Evolutionary conservation across 2,113 vertebrate species (phyloP), one percentile per base, ranked within the genome.

Genomic region (Odontophorus gujanensis): DNA sequence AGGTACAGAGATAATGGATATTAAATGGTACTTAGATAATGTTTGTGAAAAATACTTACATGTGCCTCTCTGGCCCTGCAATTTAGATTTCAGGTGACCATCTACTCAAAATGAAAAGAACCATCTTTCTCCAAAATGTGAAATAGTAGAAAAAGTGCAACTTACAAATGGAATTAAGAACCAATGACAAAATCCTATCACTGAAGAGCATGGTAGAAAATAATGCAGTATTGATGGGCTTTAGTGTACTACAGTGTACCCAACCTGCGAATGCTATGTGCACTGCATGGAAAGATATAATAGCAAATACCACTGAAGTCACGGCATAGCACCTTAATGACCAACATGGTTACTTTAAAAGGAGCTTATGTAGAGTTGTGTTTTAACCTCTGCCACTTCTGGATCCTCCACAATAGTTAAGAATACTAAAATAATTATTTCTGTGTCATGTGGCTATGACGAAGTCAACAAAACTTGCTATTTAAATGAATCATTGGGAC

Each of bases 391-490:
- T 82, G 68, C 62, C 59, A n/a, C 62, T 45, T 91, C 71, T 63
- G 71, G 68, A 78, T 85, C 47, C 65, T 43, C 63, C 28, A 81
- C 74, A 89, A 62, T 87, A 2, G 0, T 84, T 93, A 89, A 73
- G 50, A n/a, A 63, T 12, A 72, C 47, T 55, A 84, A 86, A 80
- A 92, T 65, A 89, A 91, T 85, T 68, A 28, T 43, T 83, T 53
- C 55, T 84, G 57, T 91, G 68, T 95, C 89, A 86, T 58, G 62
- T 81, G 75, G 75, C 50, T 72, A 51, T 95, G 89, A 96, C 59
- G 51, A 85, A 68, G 47, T 20, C 63, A 83, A 42, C 32, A 87
- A 58, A 61, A 57, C 72, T 32, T 66, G 43, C 40, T 57, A 66
- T 85, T 84, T 40, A 71, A 51, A 75, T 53, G 34, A 77, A 65